These are phyloP conservation scores for Sinocyclocheilus grahami DNA, from an alignment of 2,113 vertebrate species.

Conservation along the genomic window DNA sequence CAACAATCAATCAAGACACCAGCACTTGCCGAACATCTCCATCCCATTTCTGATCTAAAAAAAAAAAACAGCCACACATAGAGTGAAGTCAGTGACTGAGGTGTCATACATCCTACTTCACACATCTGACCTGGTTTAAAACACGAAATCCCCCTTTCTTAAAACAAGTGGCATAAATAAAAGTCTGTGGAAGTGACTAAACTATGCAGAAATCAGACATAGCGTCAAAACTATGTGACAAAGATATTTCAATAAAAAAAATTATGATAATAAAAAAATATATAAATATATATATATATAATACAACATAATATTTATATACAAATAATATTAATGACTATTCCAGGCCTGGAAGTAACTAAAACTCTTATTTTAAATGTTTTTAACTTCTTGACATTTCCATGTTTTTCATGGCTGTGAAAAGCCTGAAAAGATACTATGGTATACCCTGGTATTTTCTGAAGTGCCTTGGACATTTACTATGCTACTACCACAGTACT, in stretches of 20 bases:
- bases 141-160: not conserved
- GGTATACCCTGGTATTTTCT: not conserved
- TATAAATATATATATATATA: too few relatives aligned
- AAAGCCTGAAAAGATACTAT: not conserved
- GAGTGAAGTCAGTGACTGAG: not conserved
- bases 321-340: too few relatives aligned
- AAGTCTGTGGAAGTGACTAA: not conserved
- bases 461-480: too few relatives aligned
- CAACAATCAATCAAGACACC: not conserved
- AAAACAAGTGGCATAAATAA: not conserved
- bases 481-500: too few relatives aligned
- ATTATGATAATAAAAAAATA: too few relatives aligned
- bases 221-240: not conserved
- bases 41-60: not conserved
- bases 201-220: not conserved
- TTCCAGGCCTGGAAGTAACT: not conserved
- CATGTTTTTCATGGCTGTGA: not conserved
- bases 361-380: not conserved
- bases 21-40: not conserved
- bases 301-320: too few relatives aligned
- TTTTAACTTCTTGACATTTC: not conserved
- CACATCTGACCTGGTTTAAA: not conserved
- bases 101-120: not conserved
- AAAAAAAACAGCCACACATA: not conserved
- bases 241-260: too few relatives aligned